phyloP scores from a whole-genome alignment of 2,797 vertebrate genomes.

The Botia almorhae region DNA sequence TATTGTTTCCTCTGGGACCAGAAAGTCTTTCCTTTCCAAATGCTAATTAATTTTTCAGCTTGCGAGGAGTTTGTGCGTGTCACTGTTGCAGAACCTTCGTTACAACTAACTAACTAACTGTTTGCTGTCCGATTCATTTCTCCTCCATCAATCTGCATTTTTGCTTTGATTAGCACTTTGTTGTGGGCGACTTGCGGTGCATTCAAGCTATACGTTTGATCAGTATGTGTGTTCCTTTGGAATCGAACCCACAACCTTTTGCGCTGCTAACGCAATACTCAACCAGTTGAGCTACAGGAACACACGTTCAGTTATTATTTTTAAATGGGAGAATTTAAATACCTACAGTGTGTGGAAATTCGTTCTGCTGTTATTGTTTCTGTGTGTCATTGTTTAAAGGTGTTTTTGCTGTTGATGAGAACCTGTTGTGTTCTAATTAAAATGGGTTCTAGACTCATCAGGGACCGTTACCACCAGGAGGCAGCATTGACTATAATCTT shows the following conservation, averaged over 20 bases:
- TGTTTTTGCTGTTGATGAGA: neutral
- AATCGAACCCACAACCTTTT: too few relatives aligned
- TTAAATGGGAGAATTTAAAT: too few relatives aligned
- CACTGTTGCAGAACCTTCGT: neutral
- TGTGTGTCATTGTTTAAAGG: neutral
- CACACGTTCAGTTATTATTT: too few relatives aligned
- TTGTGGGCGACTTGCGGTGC: too few relatives aligned
- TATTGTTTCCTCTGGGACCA: conserved; percentile 13
- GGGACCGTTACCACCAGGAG: conserved; percentile 51
- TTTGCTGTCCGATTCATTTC: too few relatives aligned
- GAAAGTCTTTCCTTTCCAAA: conserved; percentile 43
- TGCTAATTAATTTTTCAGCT: conserved; percentile 38
- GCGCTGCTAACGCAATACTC: too few relatives aligned
- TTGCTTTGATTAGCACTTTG: too few relatives aligned
- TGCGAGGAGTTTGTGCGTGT: neutral
- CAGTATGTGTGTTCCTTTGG: too few relatives aligned
- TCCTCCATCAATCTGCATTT: too few relatives aligned
- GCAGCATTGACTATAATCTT: conserved; percentile 40
- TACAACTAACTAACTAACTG: too few relatives aligned
- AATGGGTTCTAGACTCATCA: neutral
- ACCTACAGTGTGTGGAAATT: neutral
- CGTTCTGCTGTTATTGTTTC: neutral
- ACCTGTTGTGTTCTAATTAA: conserved; percentile 26
- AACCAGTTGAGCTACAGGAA: too few relatives aligned
- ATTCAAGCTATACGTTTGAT: too few relatives aligned